Percentiles rank a stretch among this genome's conserved stretches.
Evolutionary conservation across 2,888 invertebrate genomes (phyloP).

Genomic region (Tenthredo mesomela): DNA sequence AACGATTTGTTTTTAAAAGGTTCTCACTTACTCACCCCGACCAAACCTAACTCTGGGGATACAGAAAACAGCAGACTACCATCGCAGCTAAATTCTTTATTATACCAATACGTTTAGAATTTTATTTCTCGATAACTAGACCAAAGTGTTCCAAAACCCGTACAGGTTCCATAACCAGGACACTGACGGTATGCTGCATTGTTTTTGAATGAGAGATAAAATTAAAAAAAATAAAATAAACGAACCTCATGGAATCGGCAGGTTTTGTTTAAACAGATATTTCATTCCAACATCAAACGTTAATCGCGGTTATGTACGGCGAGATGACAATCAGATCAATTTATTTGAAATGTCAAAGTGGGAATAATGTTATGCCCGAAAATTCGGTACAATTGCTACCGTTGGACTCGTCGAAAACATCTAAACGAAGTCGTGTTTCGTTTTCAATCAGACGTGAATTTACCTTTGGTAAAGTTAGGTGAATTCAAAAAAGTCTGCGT

Average conservation of each 20-base stretch:
- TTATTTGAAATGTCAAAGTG: background rate
- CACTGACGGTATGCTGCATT: background rate
- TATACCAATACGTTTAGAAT: too few species aligned
- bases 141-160: too few species aligned
- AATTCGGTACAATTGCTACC: background rate
- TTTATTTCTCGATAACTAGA: too few species aligned
- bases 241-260: background rate
- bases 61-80: too few species aligned
- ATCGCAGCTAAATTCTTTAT: too few species aligned
- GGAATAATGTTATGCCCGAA: background rate
- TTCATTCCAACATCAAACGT: background rate
- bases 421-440: background rate
- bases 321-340: background rate
- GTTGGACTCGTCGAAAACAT: background rate
- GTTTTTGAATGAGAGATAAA: background rate
- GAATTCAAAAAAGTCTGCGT: background rate
- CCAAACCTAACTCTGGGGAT: too few species aligned
- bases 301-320: background rate
- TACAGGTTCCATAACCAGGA: too few species aligned
- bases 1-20: too few species aligned
- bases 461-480: background rate
- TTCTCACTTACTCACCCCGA: too few species aligned
- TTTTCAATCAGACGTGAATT: background rate
- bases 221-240: too few species aligned
- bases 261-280: conserved; percentile 5